Evolutionary conservation across 2,797 vertebrate species (phyloP).

Genomic region (Spinibarbus caldwelli): DNA sequence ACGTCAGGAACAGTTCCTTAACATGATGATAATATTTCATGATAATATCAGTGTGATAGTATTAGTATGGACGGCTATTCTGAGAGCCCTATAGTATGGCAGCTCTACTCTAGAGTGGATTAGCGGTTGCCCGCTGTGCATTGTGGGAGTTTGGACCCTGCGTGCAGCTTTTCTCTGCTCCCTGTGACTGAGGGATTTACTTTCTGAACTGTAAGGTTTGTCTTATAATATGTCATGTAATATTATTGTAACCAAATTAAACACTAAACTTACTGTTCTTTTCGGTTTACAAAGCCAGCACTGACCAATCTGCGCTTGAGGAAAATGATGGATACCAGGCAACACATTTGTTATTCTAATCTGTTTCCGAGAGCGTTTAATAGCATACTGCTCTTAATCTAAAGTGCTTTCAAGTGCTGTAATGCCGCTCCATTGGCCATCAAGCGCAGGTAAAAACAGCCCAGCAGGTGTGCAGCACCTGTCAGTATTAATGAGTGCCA

Average conservation of each 20-base stretch:
- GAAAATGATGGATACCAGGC: neutral
- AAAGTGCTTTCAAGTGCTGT: conserved; percentile 42
- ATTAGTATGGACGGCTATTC: neutral
- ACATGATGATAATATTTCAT: neutral
- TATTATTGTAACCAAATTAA: neutral
- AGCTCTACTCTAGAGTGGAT: conserved; percentile 19
- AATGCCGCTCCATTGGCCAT: conserved; percentile 25
- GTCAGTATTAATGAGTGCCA: conserved; percentile 32
- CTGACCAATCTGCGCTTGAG: neutral
- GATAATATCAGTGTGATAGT: conserved; percentile 10
- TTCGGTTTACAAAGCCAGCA: neutral
- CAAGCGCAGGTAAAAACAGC: conserved; percentile 31
- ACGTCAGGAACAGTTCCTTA: conserved; percentile 7
- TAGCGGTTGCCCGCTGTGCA: conserved; percentile 29
- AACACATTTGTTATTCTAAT: conserved; percentile 22
- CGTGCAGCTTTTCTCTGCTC: neutral
- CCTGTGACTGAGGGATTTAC: conserved; percentile 12
- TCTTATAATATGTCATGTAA: neutral
- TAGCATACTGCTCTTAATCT: conserved; percentile 36
- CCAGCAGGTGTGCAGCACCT: conserved; percentile 37
- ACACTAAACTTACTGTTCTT: neutral
- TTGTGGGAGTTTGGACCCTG: conserved; percentile 39
- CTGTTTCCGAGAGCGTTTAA: conserved; percentile 4
- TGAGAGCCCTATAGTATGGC: conserved; percentile 5
- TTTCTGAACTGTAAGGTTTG: neutral